These are phyloP conservation scores for Capromys pilorides DNA, from an alignment of 2,797 vertebrate species.

Conservation along the genomic window DNA sequence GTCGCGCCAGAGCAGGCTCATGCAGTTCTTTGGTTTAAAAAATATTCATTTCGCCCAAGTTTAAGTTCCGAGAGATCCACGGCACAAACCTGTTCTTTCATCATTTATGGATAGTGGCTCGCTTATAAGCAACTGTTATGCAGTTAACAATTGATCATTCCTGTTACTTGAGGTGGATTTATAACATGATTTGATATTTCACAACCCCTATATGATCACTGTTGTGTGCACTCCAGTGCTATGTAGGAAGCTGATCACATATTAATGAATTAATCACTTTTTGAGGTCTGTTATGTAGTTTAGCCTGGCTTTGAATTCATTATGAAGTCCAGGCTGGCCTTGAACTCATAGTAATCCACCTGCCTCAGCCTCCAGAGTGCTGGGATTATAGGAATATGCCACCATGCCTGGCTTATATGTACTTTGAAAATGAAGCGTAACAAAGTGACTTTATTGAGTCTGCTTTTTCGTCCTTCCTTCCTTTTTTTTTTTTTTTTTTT, in stretches of 20 bases:
- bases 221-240: background rate
- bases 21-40: background rate
- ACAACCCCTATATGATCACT: background rate
- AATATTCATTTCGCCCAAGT: background rate
- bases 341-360: background rate
- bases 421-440: background rate
- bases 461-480: background rate
- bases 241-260: background rate
- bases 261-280: background rate
- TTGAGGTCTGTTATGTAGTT: background rate
- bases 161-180: background rate
- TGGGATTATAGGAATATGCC: background rate
- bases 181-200: background rate
- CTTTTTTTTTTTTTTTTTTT: rapidly evolving
- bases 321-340: background rate
- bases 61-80: background rate
- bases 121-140: background rate
- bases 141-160: background rate
- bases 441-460: background rate
- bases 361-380: background rate
- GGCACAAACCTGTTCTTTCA: background rate
- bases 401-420: background rate
- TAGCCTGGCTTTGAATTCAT: background rate
- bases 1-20: background rate
- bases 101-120: background rate